Evolutionary conservation across 2,113 vertebrate genomes (phyloP), one percentile per base, ranked within the genome.

Genomic region (Montifringilla adamsi): DNA sequence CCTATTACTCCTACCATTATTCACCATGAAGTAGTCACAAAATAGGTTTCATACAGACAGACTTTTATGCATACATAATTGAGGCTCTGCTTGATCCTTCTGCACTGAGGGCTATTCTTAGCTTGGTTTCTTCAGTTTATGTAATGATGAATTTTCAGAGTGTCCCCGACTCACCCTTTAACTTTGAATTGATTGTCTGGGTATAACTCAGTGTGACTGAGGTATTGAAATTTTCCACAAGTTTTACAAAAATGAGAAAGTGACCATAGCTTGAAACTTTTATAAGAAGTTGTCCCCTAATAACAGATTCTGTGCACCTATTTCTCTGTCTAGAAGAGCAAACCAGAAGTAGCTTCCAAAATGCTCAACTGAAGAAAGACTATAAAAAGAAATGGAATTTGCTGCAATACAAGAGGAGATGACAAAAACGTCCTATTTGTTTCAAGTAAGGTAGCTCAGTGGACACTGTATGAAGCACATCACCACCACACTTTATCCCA

Each of bases 81-180:
- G 88, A 94, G 90, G 72, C 35, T 92, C 82, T 94, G 58, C 88
- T 91, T 80, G 90, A 93, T 91, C 84, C 70, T 73, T n/a, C 62
- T 90, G 62, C 82, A 87, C 78, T 49, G 66, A 84, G 66, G 70
- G n/a, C 67, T 95, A 92, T 94, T 94, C 92, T 96, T 88, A 95
- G 63, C 88, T 55, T 77, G 37, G 50, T 73, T 94, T 94, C 94
- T 90, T 85, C 5, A 0, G 37, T 94, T 96, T 95, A 92, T 83
- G 75, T 93, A 96, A 95, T 90, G 90, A 94, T 94, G 92, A 95
- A 69, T 95, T 92, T 96, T 88, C 82, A 72, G 50, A 66, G 50
- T 80, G 82, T 95, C 90, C 88, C 52, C 19, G 76, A 1, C 33
- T 85, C 78, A 92, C 84, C 68, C 59, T 77, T 47, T 60, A 90